Percentiles rank a stretch among this genome's conserved stretches.
These are phyloP conservation scores for Linepithema humile DNA, from an alignment of 1,140 invertebrate genomes.

Conservation along the genomic window DNA sequence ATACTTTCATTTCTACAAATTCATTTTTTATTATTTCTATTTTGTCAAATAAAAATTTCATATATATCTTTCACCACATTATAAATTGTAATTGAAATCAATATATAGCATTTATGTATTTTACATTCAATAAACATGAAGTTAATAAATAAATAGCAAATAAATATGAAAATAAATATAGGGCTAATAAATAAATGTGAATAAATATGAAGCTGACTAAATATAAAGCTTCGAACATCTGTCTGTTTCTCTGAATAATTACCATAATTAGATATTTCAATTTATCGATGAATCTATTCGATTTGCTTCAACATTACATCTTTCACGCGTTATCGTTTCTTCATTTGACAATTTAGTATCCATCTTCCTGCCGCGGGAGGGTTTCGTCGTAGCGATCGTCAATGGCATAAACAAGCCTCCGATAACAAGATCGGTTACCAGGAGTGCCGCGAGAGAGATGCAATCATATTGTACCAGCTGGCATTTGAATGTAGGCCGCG, in stretches of 20 bases:
- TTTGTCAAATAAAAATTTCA: too few species aligned
- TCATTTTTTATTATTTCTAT: too few species aligned
- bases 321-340: background rate
- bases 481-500: conserved; percentile 53
- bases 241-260: background rate
- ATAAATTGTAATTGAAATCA: too few species aligned
- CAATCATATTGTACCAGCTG: conserved; percentile 26
- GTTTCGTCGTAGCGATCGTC: background rate
- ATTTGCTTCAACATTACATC: background rate
- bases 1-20: too few species aligned
- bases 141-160: too few species aligned
- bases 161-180: too few species aligned
- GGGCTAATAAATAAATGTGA: too few species aligned
- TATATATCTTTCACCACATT: too few species aligned
- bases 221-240: too few species aligned
- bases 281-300: background rate
- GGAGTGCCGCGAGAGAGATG: background rate
- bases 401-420: conserved; percentile 12
- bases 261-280: background rate
- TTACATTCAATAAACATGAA: too few species aligned
- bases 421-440: background rate
- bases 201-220: too few species aligned
- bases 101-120: too few species aligned
- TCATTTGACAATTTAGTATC: background rate
- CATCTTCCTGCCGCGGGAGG: background rate